These are phyloP conservation scores for Rhinoraja longicauda DNA, from an alignment of 2,797 vertebrate genomes.

Conservation along the genomic window DNA sequence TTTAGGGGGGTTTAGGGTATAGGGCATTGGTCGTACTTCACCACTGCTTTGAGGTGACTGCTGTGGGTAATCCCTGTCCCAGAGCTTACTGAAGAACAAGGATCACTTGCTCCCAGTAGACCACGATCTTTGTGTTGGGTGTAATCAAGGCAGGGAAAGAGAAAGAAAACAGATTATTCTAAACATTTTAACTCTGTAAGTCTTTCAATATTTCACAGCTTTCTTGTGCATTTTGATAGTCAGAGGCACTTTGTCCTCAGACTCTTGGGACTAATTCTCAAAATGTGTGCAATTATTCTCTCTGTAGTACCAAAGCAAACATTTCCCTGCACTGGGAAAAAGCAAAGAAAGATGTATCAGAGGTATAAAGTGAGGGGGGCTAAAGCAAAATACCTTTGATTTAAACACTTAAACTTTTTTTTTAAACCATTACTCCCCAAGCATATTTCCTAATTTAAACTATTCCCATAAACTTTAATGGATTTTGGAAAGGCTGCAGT, in stretches of 20 bases:
- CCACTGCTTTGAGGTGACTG: too few species aligned
- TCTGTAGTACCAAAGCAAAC: constrained; percentile 63
- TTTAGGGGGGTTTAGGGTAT: too few species aligned
- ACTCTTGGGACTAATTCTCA: constrained; percentile 62
- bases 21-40: too few species aligned
- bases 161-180: neutral
- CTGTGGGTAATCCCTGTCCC: too few species aligned
- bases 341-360: constrained; percentile 48
- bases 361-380: neutral
- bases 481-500: too few species aligned
- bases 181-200: neutral
- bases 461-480: neutral
- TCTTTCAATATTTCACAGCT: neutral
- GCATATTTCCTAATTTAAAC: neutral
- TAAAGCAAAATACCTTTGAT: neutral
- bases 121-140: neutral
- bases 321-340: constrained; percentile 57
- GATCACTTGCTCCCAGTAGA: too few species aligned
- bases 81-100: too few species aligned
- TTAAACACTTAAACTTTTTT: neutral
- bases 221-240: too few species aligned
- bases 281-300: constrained; percentile 69
- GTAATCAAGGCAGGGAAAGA: neutral
- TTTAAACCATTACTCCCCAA: neutral
- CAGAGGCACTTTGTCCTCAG: neutral